Evolutionary conservation across 92 coral and sea anemone genomes (phyloP).

Genomic region (Phymanthus crucifer): DNA sequence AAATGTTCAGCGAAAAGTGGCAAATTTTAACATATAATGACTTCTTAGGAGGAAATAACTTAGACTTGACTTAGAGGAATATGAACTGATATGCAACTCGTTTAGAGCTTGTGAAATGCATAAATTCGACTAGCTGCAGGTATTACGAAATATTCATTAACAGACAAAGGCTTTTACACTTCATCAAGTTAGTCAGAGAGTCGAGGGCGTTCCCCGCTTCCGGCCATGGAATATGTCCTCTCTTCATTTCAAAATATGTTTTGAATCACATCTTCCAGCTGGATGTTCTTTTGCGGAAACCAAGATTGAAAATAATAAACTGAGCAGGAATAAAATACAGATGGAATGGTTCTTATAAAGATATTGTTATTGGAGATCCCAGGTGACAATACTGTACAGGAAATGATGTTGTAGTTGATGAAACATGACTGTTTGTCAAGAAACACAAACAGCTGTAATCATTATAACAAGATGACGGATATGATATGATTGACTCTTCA

Average conservation of each 20-base stretch:
- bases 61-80: too few relatives aligned
- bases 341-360: background rate
- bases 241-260: conserved; percentile 7
- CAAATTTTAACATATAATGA: too few relatives aligned
- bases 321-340: background rate
- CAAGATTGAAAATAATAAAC: background rate
- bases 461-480: background rate
- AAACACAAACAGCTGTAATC: background rate
- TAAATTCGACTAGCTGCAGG: background rate
- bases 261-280: conserved; percentile 18
- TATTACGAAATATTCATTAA: background rate
- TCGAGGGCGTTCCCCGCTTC: conserved; percentile 21
- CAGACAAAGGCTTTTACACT: background rate
- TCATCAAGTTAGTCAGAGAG: background rate
- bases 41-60: too few relatives aligned
- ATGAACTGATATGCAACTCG: background rate
- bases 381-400: background rate
- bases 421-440: conserved; percentile 8
- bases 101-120: background rate
- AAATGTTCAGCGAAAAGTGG: background rate
- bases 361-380: background rate
- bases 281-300: conserved; percentile 25
- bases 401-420: background rate
- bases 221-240: conserved; percentile 27
- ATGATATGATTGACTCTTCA: too few relatives aligned